Conservation (phyloP, 1,140 invertebrate genomes). For the Nasonia giraulti region DNA sequence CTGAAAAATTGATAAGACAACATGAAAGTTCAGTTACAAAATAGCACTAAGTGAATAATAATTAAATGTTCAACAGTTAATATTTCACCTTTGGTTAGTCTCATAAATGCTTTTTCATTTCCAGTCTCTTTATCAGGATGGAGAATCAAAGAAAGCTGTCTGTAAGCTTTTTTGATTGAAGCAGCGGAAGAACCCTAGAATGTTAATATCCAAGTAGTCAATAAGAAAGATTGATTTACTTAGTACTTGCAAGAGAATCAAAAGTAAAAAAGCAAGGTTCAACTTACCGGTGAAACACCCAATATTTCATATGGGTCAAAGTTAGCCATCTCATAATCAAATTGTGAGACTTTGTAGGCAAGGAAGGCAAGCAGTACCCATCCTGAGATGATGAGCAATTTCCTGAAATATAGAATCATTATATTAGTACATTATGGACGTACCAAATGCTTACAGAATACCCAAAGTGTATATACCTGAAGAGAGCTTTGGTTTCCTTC, state of each 20-base stretch:
- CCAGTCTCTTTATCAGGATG: constrained; percentile 99
- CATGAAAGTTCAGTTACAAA: too few relatives aligned
- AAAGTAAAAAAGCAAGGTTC: not conserved
- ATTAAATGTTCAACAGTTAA: constrained; percentile 6
- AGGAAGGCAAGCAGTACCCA: constrained; percentile 92
- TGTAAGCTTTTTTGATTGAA: constrained; percentile 97
- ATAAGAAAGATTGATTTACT: constrained; percentile 1
- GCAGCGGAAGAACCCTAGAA: constrained; percentile 85
- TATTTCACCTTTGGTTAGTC: constrained; percentile 92
- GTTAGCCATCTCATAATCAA: constrained; percentile 98
- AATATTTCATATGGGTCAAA: constrained; percentile 99
- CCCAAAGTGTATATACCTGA: constrained; percentile 64
- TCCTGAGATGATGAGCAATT: constrained; percentile 84
- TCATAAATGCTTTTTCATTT: constrained; percentile 98
- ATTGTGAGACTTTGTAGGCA: constrained; percentile 97
- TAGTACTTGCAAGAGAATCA: not conserved
- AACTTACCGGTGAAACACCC: constrained; percentile 85
- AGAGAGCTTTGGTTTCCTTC: constrained; percentile 84
- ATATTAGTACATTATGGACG: not conserved
- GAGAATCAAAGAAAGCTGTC: constrained; percentile 92
- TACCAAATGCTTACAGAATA: constrained; percentile 55
- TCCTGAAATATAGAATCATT: constrained; percentile 69
- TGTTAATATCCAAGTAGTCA: constrained; percentile 44
- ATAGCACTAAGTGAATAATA: too few relatives aligned
- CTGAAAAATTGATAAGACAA: constrained; percentile 64